Evolutionary conservation across 2,888 invertebrate species (phyloP).

Genomic region (Microdon myrmicae): DNA sequence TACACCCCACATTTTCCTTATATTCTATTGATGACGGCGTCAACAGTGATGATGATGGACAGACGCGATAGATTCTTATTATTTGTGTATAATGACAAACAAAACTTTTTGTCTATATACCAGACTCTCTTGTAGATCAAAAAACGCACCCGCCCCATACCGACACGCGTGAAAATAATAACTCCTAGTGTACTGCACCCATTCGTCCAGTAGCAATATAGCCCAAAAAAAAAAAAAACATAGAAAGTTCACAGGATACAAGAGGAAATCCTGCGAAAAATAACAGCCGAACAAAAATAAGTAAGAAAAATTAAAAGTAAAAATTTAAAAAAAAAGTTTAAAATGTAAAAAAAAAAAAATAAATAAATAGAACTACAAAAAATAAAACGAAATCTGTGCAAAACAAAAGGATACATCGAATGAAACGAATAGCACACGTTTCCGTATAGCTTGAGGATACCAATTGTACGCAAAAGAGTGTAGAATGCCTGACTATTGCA

Average conservation of each 20-base stretch:
- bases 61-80: conserved; percentile 49
- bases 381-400: conserved; percentile 35
- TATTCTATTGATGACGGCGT: conserved; percentile 37
- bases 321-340: conserved; percentile 23
- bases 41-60: conserved; percentile 42
- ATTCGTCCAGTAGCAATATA: conserved; percentile 43
- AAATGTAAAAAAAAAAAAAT: conserved; percentile 20
- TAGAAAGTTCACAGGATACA: conserved; percentile 16
- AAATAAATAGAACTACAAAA: conserved; percentile 21
- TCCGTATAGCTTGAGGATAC: no score
- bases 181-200: conserved; percentile 5
- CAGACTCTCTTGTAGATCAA: conserved; percentile 34
- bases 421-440: conserved; percentile 12
- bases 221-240: conserved; percentile 36
- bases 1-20: neutral
- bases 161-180: neutral
- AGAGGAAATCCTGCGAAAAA: conserved; percentile 46
- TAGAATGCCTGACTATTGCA: neutral
- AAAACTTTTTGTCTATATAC: conserved; percentile 35
- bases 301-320: no score
- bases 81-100: conserved; percentile 48
- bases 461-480: no score
- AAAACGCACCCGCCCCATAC: conserved; percentile 33
- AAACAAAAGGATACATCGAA: conserved; percentile 45
- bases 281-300: conserved; percentile 40